These are phyloP conservation scores for Synanceia verrucosa DNA, from an alignment of 2,797 vertebrate genomes.

Conservation along the genomic window DNA sequence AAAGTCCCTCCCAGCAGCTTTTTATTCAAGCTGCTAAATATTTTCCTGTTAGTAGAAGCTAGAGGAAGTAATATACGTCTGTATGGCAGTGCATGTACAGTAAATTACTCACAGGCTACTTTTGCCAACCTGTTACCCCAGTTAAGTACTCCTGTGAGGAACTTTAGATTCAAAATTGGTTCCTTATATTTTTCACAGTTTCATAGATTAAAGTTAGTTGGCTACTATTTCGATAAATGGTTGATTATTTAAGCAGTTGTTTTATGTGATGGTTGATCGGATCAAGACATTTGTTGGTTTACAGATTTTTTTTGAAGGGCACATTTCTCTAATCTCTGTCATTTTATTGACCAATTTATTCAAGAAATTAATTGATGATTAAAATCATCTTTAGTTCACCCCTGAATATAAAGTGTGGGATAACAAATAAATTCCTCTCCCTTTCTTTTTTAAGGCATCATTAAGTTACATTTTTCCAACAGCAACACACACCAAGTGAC, in stretches of 20 bases:
- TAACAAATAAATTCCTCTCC: fast-evolving
- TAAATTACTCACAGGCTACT: neutral
- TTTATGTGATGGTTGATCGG: neutral
- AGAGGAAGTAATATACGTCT: neutral
- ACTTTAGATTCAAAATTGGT: neutral
- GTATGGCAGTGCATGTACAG: too few relatives aligned
- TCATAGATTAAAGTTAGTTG: neutral
- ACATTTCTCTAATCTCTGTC: too few relatives aligned
- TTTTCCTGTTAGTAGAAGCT: neutral
- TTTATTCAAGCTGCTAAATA: neutral
- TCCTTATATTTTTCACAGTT: neutral
- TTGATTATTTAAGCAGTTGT: neutral
- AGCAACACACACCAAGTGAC: too few relatives aligned
- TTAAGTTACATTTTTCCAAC: too few relatives aligned
- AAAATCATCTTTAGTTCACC: too few relatives aligned
- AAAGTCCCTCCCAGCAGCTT: neutral
- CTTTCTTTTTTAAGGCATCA: too few relatives aligned
- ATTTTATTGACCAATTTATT: neutral
- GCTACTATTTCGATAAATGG: neutral
- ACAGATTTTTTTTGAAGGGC: neutral
- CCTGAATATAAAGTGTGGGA: neutral
- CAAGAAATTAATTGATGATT: neutral
- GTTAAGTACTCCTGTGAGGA: neutral
- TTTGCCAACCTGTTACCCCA: neutral
- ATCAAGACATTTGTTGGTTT: neutral